A percentile compares a stretch with the other conserved stretches of the same genome.
phyloP scores from a whole-genome alignment of 2,113 vertebrate species.

The Barnardius zonarius region DNA sequence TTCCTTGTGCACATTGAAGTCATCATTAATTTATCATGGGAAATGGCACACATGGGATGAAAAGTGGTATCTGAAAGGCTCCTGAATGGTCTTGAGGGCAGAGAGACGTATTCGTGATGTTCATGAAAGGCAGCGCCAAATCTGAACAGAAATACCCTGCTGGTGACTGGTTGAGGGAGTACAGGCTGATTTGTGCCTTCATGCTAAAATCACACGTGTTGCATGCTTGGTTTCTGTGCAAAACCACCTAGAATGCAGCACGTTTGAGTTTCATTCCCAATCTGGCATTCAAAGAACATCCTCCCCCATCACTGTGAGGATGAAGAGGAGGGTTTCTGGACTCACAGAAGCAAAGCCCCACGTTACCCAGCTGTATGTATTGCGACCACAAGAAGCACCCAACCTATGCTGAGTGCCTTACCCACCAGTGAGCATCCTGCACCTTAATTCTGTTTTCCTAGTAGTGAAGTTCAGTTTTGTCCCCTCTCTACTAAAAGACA shows the following conservation, averaged over 20 bases:
- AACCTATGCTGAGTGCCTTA: accelerated
- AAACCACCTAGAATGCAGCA: neutral
- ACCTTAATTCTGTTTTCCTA: neutral
- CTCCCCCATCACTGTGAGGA: neutral
- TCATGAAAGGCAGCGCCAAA: neutral
- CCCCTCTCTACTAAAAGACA: neutral
- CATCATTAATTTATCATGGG: neutral
- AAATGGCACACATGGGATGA: neutral
- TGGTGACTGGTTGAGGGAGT: accelerated
- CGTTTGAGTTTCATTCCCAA: neutral
- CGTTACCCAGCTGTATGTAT: accelerated
- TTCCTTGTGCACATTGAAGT: accelerated
- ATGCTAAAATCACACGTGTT: accelerated
- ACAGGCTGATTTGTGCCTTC: neutral
- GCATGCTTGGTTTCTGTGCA: accelerated
- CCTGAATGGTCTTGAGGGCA: neutral
- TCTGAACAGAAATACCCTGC: neutral
- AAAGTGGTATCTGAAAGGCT: neutral
- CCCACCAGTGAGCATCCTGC: neutral
- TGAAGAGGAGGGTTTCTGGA: neutral
- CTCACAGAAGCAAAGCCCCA: neutral
- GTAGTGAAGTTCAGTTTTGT: neutral
- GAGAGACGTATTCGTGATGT: accelerated
- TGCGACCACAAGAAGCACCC: neutral
- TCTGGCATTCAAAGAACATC: neutral